These are phyloP conservation scores for Hydriomena furcata DNA, from an alignment of 2,888 invertebrate genomes.

Conservation along the genomic window DNA sequence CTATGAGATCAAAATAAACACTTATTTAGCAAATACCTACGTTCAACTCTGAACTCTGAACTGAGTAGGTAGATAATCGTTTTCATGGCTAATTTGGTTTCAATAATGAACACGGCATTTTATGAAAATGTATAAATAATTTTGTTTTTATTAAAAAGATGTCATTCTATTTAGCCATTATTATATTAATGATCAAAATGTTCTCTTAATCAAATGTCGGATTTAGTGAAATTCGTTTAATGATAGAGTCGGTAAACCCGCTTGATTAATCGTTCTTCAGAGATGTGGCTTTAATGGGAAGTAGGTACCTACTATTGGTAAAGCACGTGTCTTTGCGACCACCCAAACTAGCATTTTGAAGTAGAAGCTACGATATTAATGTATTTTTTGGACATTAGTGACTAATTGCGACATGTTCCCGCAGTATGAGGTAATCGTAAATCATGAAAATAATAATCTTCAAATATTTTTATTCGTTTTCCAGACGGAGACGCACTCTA, in stretches of 20 bases:
- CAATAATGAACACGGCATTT: too few relatives aligned
- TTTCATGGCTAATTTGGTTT: too few relatives aligned
- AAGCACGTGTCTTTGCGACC: slow-evolving; percentile 35
- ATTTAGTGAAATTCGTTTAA: slow-evolving; percentile 77
- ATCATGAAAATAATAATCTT: slow-evolving; percentile 5
- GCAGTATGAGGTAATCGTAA: slow-evolving; percentile 12
- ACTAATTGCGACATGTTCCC: slow-evolving; percentile 25
- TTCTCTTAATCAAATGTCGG: slow-evolving; percentile 80
- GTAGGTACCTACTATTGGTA: slow-evolving; percentile 47
- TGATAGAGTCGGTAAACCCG: slow-evolving; percentile 71
- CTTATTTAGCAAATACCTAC: too few relatives aligned
- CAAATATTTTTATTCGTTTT: slow-evolving; percentile 8
- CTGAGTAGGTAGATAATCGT: too few relatives aligned
- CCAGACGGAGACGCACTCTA: slow-evolving; percentile 6
- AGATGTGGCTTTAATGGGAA: slow-evolving; percentile 58
- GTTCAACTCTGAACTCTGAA: too few relatives aligned
- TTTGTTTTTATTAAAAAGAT: too few relatives aligned
- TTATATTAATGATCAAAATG: slow-evolving; percentile 44
- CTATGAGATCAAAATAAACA: too few relatives aligned
- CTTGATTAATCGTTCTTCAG: slow-evolving; percentile 68
- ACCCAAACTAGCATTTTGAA: slow-evolving; percentile 30
- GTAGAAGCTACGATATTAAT: slow-evolving; percentile 24
- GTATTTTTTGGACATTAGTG: slow-evolving; percentile 20
- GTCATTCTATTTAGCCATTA: slow-evolving; percentile 30
- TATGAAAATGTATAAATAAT: too few relatives aligned